Percentiles rank a stretch among this genome's conserved stretches.
phyloP scores from a whole-genome alignment of 2,113 vertebrate genomes.

The Cheilinus undulatus region DNA sequence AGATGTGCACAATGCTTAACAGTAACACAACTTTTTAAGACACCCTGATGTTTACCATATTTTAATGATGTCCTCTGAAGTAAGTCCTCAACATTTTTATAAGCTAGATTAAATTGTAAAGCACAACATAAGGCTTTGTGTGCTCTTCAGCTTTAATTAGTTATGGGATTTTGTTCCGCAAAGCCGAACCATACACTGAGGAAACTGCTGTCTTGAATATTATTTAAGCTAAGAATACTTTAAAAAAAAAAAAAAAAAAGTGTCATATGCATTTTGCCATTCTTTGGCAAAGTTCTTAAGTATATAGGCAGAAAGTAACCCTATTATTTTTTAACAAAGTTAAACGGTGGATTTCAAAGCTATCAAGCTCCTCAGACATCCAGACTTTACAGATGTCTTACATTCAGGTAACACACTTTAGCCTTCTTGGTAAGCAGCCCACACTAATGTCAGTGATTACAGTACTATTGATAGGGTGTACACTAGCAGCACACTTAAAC shows the following conservation, averaged over 20 bases:
- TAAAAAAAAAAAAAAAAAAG: too few relatives aligned
- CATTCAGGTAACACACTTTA: slow-evolving; percentile 51
- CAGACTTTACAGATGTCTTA: background rate
- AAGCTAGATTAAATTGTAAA: background rate
- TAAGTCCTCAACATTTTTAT: background rate
- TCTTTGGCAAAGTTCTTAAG: too few relatives aligned
- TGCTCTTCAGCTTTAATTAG: too few relatives aligned
- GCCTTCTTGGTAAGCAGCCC: slow-evolving; percentile 49
- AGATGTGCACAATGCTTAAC: too few relatives aligned
- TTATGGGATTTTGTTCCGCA: background rate
- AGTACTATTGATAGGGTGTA: background rate
- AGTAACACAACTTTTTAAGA: too few relatives aligned
- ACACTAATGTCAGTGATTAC: background rate
- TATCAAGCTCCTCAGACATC: too few relatives aligned
- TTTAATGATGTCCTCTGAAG: background rate
- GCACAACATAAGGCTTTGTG: background rate
- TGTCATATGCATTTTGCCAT: too few relatives aligned
- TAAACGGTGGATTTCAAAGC: too few relatives aligned
- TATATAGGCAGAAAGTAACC: too few relatives aligned
- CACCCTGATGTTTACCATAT: too few relatives aligned
- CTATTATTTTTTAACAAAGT: too few relatives aligned
- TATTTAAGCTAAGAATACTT: background rate
- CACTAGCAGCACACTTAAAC: background rate
- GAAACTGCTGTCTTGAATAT: background rate
- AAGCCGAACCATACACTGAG: background rate